Evolutionary conservation across 1,140 invertebrate genomes (phyloP).

Genomic region (Probaryconus sp.): DNA sequence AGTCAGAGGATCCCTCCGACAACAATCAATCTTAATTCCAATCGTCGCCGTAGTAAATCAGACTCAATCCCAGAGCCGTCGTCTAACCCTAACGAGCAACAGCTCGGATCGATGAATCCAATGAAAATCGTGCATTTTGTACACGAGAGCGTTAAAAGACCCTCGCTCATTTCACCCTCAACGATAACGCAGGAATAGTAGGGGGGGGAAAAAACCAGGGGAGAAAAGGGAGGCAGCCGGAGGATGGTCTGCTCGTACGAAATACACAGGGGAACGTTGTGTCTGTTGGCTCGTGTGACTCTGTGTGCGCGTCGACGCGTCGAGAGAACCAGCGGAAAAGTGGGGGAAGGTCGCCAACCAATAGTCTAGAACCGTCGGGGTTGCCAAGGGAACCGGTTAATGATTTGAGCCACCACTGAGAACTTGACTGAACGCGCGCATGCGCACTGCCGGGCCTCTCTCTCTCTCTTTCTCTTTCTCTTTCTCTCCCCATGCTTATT

Average conservation of each 20-base stretch:
- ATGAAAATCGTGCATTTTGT: constrained; percentile 56
- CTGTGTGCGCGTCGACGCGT: constrained; percentile 35
- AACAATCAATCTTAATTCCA: too few relatives aligned
- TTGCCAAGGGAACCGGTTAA: constrained; percentile 78
- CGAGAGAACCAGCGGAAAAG: constrained; percentile 44
- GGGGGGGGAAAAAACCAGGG: neutral
- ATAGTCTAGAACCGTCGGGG: constrained; percentile 70
- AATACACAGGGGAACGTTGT: too few relatives aligned
- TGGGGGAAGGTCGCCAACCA: constrained; percentile 66
- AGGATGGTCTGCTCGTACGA: too few relatives aligned
- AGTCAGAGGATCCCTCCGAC: too few relatives aligned
- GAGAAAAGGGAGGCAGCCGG: constrained; percentile 4
- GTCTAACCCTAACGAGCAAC: too few relatives aligned
- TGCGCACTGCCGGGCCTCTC: constrained; percentile 40
- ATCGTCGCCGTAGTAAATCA: too few relatives aligned
- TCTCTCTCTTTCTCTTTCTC: constrained; percentile 41
- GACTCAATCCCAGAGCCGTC: too few relatives aligned
- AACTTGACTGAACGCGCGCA: constrained; percentile 70
- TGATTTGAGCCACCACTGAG: constrained; percentile 77
- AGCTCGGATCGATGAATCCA: constrained; percentile 56
- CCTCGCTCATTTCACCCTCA: constrained; percentile 40
- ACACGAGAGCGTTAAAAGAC: constrained; percentile 22
- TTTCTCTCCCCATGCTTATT: constrained; percentile 23
- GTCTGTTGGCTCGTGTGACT: constrained; percentile 7
- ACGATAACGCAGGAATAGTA: constrained; percentile 14